Evolutionary conservation across 2,888 invertebrate species (phyloP), one percentile per base, ranked within the genome.

Genomic region (Leucoptera coffeella): DNA sequence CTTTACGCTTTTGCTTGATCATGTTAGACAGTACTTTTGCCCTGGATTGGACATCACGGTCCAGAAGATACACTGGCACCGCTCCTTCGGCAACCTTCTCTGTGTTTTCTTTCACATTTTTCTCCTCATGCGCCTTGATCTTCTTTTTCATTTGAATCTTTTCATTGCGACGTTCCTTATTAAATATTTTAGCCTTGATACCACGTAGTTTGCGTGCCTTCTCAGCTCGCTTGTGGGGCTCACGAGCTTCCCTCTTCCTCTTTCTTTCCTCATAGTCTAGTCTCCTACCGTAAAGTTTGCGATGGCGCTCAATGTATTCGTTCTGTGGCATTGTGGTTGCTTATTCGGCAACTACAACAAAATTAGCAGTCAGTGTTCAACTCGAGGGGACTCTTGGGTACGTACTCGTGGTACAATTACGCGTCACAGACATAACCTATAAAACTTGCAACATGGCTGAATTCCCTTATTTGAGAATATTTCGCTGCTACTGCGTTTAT

Each of bases 121-220:
- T 90, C 56, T 97, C 93, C 57, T 99, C 96, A 46, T 99, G 97
- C 28, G 93, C 90, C 50, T 92, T 90, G 36, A 99, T 90, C 48
- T 94, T 95, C 75, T 95, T 97, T 62, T 96, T 95, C 85, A 97
- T 95, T 57, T 96, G 95, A 35, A 99, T 90, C 74, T 99, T 99
- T 55, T 99, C 99, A 74, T 92, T 87, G 45, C 94, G 85, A 4
- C 99, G 80, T 54, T 96, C 82, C 52, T 95, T 96, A 57, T 97
- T 95, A 62, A 87, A 96, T 30, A 99, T 74, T 64, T 99, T 99
- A 0, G 99, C 99, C 55, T 95, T 97, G 42, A 97, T 80, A 35
- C 97, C 97, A 31, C 96, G 79, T 23, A 99, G 72, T 47, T 85
- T 92, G 39, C 85, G 84, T 1, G 99, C 96, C 45, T 89, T 88